These are phyloP conservation scores for Madoqua kirkii DNA, from an alignment of 2,113 vertebrate species.

Conservation along the genomic window DNA sequence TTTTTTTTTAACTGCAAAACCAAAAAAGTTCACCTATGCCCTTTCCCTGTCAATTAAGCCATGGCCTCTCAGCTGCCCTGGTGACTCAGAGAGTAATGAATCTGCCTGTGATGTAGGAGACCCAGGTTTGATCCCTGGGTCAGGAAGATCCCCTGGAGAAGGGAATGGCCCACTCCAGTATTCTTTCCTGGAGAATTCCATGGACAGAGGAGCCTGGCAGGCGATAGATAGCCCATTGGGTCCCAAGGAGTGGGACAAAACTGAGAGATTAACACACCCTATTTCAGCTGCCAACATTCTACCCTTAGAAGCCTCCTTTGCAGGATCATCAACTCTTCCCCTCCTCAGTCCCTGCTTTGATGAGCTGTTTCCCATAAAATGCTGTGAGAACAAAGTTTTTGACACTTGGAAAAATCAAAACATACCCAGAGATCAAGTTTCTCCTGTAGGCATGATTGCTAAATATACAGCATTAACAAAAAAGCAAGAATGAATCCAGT, in stretches of 20 bases:
- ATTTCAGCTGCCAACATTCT: background rate
- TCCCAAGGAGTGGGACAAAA: background rate
- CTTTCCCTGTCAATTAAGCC: background rate
- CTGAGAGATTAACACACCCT: background rate
- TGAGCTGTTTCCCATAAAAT: background rate
- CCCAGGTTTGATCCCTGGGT: background rate
- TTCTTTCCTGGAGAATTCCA: background rate
- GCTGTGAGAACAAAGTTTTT: background rate
- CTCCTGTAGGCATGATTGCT: background rate
- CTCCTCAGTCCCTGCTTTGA: background rate
- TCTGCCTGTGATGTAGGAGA: background rate
- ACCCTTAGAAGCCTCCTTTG: background rate
- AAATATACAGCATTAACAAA: background rate
- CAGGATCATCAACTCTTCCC: background rate
- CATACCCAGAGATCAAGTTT: background rate
- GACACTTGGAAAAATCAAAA: background rate
- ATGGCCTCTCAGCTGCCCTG: background rate
- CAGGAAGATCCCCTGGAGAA: background rate
- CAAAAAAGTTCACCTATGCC: background rate
- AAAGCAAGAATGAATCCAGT: background rate
- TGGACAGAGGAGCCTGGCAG: background rate
- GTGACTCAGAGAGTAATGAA: background rate
- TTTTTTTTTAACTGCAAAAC: background rate
- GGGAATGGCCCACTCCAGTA: background rate
- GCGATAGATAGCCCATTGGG: background rate